Evolutionary conservation across 2,888 invertebrate species (phyloP).

Genomic region (Holacanthella duospinosa): DNA sequence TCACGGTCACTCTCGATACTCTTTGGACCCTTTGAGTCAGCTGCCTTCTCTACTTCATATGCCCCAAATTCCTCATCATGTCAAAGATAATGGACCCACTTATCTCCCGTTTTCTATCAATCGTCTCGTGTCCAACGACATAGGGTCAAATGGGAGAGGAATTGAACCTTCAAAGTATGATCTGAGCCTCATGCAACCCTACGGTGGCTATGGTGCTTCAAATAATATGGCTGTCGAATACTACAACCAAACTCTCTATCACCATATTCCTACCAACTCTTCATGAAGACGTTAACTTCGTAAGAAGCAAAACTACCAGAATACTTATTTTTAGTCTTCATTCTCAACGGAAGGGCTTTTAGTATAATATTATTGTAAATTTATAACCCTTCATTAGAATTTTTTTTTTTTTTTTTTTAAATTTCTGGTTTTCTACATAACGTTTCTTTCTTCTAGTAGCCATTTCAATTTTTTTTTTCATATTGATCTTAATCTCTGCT

Average conservation of each 20-base stretch:
- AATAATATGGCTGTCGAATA: conserved; percentile 23
- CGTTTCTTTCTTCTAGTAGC: no score
- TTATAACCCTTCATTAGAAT: no score
- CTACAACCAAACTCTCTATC: conserved; percentile 29
- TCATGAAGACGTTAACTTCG: conserved; percentile 23
- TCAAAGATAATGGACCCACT: conserved; percentile 41
- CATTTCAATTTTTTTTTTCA: no score
- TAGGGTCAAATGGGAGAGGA: conserved; percentile 16
- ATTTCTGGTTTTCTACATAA: no score
- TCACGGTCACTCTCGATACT: conserved; percentile 14
- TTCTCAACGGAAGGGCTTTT: no score
- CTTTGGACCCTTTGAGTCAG: conserved; percentile 27
- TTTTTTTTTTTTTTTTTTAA: no score
- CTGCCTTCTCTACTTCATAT: conserved; percentile 28
- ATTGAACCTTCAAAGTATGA: conserved; percentile 24
- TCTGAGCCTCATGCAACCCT: conserved; percentile 26
- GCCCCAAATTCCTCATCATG: conserved; percentile 40
- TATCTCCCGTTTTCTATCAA: conserved; percentile 87
- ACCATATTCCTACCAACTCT: conserved; percentile 33
- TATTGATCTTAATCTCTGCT: no score
- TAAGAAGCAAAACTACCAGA: no score
- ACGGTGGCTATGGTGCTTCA: conserved; percentile 31
- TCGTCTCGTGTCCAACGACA: conserved; percentile 72
- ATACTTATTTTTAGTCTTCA: no score
- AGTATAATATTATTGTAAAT: no score